Base-by-base conservation (phyloP, 1,140 invertebrate genomes). In the Harpegnathos saltator region DNA sequence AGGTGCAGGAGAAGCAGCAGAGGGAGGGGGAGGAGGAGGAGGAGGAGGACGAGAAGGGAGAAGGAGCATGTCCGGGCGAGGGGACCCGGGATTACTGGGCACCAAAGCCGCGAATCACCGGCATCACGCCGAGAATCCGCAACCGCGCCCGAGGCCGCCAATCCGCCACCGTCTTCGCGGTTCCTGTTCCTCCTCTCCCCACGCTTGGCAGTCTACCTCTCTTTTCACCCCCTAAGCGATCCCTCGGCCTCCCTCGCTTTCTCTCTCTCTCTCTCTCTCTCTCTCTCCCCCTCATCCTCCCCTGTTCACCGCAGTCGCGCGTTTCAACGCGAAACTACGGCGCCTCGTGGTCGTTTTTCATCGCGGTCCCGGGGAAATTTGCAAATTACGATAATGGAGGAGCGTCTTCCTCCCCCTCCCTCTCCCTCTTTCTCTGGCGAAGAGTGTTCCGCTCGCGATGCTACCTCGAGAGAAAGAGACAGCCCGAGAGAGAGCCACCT, bases 141-240 rank as follows among this genome's bases (percentile, higher is more conserved):
- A 93, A 94, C 91, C 91, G 90, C 87, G 93, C 94, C 93, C 83
- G 88, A 94, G 94, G 94, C 94, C 91, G 87, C 94, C 94, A 94
- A 94, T 94, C 93, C 93, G 92, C 93, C 92, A 93, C 92, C 90
- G 91, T 88, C 89, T 83, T 83, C 63, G 73, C 84, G 87, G 69
- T 85, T 88, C 84, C 68, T 62, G 58, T 73, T 83, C 56, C 56
- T 78, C 86, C 83, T 72, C 77, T 74, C 84, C 75, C 33, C 65
- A 11, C 74, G 59, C 68, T 12, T 58, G 73, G 19, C 19, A 48
- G 26, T 68, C 48, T 22, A 52, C 33, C 38, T 72, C 61, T 72
- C 56, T 86, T 75, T 63, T 24, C 62, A 58, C 52, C 63, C 26
- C 65, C 44, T 44, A 56, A 33, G 80, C 48, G 26, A 50, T 72